A percentile compares a stretch with the other conserved stretches of the same genome.
Conservation (phyloP, 2,113 vertebrate genomes). For the Nipponia nippon region DNA sequence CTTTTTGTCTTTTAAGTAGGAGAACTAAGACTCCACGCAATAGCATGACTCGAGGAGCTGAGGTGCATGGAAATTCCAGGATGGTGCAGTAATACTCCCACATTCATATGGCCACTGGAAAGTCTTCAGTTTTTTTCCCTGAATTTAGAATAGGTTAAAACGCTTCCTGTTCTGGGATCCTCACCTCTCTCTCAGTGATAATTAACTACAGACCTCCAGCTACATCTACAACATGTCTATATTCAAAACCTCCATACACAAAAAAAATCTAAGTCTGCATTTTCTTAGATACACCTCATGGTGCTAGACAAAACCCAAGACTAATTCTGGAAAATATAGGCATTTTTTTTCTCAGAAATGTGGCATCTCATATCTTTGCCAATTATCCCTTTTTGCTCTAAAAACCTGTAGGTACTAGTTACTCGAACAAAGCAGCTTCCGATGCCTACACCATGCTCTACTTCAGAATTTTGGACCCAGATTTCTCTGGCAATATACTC, state of each 20-base stretch:
- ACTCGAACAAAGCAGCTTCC: not conserved
- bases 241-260: not conserved
- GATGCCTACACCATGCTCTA: not conserved
- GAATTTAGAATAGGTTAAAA: not conserved
- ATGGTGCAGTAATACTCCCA: not conserved
- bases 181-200: not conserved
- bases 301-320: not conserved
- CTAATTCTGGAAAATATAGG: not conserved
- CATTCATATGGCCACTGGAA: not conserved
- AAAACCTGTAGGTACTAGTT: not conserved
- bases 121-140: not conserved
- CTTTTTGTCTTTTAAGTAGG: not conserved
- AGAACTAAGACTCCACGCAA: not conserved
- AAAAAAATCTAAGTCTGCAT: not conserved
- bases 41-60: not conserved
- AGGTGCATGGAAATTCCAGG: not conserved
- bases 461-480: not conserved
- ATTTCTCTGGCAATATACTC: not conserved
- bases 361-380: not conserved
- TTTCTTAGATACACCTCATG: not conserved
- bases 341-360: not conserved
- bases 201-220: not conserved
- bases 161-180: not conserved
- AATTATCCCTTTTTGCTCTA: not conserved
- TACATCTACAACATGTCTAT: not conserved